Conservation (phyloP, 2,113 vertebrate species). For the Limnothrissa miodon region DNA sequence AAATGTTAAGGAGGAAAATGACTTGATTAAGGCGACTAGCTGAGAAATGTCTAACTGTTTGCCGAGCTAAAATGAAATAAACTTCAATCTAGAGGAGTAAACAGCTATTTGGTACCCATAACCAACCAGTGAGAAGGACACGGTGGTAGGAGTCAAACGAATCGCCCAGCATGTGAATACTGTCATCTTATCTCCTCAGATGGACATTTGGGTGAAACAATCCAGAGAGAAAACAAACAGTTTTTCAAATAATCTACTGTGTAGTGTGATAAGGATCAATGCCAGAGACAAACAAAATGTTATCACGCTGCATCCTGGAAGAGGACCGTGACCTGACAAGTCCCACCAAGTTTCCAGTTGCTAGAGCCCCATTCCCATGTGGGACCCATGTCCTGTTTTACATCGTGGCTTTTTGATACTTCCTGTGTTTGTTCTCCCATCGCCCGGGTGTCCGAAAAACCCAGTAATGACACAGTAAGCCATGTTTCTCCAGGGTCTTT, state of each 20-base stretch:
- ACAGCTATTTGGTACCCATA: not conserved
- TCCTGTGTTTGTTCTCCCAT: conserved; percentile 48
- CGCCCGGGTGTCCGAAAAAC: conserved; percentile 10
- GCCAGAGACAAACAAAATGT: not conserved
- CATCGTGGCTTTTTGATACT: conserved; percentile 36
- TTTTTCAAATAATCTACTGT: not conserved
- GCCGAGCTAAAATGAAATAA: not conserved
- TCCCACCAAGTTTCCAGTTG: not conserved
- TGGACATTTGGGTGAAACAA: not conserved
- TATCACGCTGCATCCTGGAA: not conserved
- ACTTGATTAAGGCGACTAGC: not conserved
- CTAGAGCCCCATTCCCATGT: conserved; percentile 47
- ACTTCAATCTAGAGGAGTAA: not conserved
- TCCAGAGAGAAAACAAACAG: not conserved
- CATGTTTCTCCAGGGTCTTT: not conserved
- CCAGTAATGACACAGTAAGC: not conserved
- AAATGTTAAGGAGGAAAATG: not conserved
- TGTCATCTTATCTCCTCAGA: not conserved
- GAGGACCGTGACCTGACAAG: not conserved
- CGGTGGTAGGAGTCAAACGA: not conserved
- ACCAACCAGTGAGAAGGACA: not conserved
- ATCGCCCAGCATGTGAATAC: not conserved
- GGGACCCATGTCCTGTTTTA: conserved; percentile 49
- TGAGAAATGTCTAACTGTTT: not conserved
- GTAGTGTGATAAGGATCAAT: not conserved